phyloP scores from a whole-genome alignment of 2,888 invertebrate genomes.

The Limnephilus rhombicus region DNA sequence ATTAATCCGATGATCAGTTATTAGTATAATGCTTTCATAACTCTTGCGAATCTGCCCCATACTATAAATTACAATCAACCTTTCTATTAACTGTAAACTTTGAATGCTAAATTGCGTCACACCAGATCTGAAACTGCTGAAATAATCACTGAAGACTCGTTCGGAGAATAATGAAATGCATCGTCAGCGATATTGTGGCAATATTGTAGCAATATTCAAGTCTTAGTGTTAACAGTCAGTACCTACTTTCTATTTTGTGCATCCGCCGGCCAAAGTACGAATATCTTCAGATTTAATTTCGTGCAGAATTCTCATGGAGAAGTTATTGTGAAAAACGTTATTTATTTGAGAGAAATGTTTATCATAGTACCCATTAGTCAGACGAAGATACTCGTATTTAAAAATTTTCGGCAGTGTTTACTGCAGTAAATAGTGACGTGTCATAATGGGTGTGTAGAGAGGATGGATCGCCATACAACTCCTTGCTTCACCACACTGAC shows the following conservation, averaged over 20 bases:
- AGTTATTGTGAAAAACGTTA: not conserved
- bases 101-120: not conserved
- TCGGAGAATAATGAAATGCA: not conserved
- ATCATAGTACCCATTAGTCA: not conserved
- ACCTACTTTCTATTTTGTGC: conserved; percentile 1
- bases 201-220: not conserved
- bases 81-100: not conserved
- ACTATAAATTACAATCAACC: not conserved
- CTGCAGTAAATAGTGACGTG: not conserved
- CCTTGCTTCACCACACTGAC: too few relatives aligned
- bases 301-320: not conserved
- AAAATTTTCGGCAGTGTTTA: not conserved
- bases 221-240: not conserved
- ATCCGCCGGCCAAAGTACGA: not conserved
- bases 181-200: not conserved
- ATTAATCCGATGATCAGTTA: not conserved
- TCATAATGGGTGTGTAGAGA: too few relatives aligned
- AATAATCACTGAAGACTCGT: not conserved
- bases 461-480: too few relatives aligned
- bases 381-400: not conserved
- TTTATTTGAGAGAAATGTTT: not conserved
- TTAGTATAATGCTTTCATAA: not conserved
- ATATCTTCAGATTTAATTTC: not conserved
- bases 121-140: not conserved
- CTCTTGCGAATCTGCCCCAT: not conserved